phyloP scores from a whole-genome alignment of 2,113 vertebrate species.

The Lophotis ruficrista region DNA sequence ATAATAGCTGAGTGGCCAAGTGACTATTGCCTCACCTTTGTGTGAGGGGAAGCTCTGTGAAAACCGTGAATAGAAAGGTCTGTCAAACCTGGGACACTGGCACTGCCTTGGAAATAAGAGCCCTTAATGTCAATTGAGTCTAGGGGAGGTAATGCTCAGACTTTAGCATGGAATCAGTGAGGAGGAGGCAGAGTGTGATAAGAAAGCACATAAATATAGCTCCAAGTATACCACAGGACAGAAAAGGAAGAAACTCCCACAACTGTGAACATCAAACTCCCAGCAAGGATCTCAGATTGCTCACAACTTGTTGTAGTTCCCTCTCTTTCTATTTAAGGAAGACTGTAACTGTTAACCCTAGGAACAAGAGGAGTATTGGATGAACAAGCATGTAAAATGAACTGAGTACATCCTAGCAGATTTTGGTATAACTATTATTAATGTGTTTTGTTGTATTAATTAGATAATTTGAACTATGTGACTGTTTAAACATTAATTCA shows the following conservation, averaged over 20 bases:
- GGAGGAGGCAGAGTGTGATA: neutral
- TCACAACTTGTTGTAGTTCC: neutral
- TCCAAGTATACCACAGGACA: neutral
- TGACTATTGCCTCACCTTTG: neutral
- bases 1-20: neutral
- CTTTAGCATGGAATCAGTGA: neutral
- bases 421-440: neutral
- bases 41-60: neutral
- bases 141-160: neutral
- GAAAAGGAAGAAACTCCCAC: constrained; percentile 31
- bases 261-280: neutral
- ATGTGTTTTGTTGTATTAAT: neutral
- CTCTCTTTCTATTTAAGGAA: neutral
- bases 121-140: neutral
- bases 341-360: neutral
- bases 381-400: neutral
- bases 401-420: neutral
- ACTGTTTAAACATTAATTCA: neutral
- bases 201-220: neutral
- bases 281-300: neutral
- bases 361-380: neutral
- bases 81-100: neutral
- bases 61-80: neutral
- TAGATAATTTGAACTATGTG: neutral
- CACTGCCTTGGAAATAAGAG: neutral